These are phyloP conservation scores for Austrofundulus limnaeus DNA, from an alignment of 2,113 vertebrate genomes.

Conservation along the genomic window DNA sequence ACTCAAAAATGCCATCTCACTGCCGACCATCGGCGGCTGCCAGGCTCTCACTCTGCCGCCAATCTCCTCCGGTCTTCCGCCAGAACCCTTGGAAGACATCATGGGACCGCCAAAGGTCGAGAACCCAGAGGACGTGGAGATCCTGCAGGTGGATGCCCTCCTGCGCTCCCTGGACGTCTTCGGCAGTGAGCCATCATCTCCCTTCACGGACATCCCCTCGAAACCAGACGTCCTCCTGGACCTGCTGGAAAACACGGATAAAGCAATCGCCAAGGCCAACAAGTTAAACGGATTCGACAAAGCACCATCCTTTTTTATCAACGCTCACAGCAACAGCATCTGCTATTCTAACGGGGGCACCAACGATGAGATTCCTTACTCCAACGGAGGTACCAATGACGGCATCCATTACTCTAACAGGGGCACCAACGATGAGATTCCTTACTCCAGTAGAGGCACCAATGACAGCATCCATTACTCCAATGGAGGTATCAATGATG, in stretches of 20 bases:
- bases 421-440: no score
- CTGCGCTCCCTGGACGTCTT: slow-evolving; percentile 75
- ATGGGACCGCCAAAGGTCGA: slow-evolving; percentile 64
- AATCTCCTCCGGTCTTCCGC: slow-evolving; percentile 84
- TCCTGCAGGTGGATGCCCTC: slow-evolving; percentile 74
- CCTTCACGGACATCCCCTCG: slow-evolving; percentile 39
- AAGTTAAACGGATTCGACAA: slow-evolving; percentile 79
- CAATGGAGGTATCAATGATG: no score
- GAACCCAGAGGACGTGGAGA: slow-evolving; percentile 64
- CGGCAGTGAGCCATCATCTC: slow-evolving; percentile 54
- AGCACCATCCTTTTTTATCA: slow-evolving; percentile 75
- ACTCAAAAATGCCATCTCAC: slow-evolving; percentile 98
- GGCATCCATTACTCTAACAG: no score
- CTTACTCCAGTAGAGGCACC: no score
- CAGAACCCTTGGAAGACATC: slow-evolving; percentile 82
- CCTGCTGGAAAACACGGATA: slow-evolving; percentile 79
- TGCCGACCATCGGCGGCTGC: slow-evolving; percentile 92
- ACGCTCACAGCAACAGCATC: slow-evolving; percentile 73
- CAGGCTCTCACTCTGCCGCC: slow-evolving; percentile 92
- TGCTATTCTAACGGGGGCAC: slow-evolving; percentile 66
- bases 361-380: no score
- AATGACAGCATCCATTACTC: no score
- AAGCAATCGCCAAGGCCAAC: slow-evolving; percentile 76
- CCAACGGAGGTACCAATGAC: no score
- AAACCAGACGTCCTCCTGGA: slow-evolving; percentile 70